phyloP scores from a whole-genome alignment of 2,888 invertebrate genomes.

The Xylota sylvarum region DNA sequence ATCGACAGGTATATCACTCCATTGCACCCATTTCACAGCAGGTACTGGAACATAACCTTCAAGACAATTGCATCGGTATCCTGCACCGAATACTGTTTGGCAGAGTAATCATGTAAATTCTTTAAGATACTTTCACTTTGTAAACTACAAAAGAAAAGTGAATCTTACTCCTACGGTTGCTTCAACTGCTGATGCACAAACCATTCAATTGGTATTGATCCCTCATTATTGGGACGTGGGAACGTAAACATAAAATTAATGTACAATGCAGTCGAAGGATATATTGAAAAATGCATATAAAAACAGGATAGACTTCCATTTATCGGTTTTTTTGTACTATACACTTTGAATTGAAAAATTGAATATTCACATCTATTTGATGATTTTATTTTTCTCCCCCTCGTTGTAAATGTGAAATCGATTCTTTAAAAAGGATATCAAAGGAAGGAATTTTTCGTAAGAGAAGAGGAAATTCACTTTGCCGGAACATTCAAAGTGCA shows the following conservation, averaged over 20 bases:
- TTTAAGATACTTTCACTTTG: conserved; percentile 69
- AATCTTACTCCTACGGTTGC: conserved; percentile 47
- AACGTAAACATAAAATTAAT: conserved; percentile 78
- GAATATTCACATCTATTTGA: conserved; percentile 56
- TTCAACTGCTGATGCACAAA: not conserved
- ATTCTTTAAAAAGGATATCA: conserved; percentile 73
- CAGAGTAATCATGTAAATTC: conserved; percentile 76
- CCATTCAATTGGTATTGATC: conserved; percentile 72
- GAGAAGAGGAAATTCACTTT: conserved; percentile 58
- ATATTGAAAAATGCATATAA: conserved; percentile 43
- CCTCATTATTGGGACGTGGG: conserved; percentile 78
- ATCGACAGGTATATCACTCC: conserved; percentile 21
- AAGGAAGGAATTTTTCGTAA: conserved; percentile 29
- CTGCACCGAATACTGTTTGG: conserved; percentile 51
- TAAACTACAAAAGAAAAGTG: conserved; percentile 49
- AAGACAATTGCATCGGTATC: conserved; percentile 41
- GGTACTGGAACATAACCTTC: conserved; percentile 59
- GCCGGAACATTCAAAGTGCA: conserved; percentile 57
- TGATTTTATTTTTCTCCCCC: conserved; percentile 34
- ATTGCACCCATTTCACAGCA: conserved; percentile 66
- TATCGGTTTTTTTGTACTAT: conserved; percentile 2
- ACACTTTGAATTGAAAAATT: conserved; percentile 44
- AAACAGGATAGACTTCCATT: conserved; percentile 62
- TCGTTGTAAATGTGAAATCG: conserved; percentile 50
- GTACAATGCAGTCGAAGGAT: conserved; percentile 65